Base-by-base conservation (phyloP, 2,888 invertebrate genomes). In the Gerosis bhagava region DNA sequence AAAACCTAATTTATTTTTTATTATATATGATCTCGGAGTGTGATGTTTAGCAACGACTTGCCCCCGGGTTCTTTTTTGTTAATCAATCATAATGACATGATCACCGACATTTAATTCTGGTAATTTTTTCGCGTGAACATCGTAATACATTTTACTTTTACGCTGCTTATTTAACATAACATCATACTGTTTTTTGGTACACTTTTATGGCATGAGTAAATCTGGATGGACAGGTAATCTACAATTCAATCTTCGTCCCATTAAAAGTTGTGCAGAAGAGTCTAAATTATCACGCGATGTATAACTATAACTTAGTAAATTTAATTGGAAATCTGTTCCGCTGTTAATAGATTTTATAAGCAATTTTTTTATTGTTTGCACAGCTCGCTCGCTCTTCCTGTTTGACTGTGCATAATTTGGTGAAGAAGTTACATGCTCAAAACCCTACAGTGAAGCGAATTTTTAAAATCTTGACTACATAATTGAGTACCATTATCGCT, bases 301-400 rank as follows among this genome's bases (percentile, higher is more conserved):
- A 13, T 48, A 24, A 5, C 56, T 49, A 36, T 41, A 56, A 34
- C 50, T 56, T 3, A 59, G 8, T 11, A 57, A 40, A 2, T 39
- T 25, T 5, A 55, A 15, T 8, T 53, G 22, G 35, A 51, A 52
- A 19, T 59, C 56, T 10, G 29, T 26, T 5, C 41, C 40, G 5
- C 40, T 43, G 2, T 43, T 25, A 8, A 50, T 16, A 5, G 45
- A 52, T 50, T 59, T 57, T 16, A 26, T 52, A 5, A 56, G 16
- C 1, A 57, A 5, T 6, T 50, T 50, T 51, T 62, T 60, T 7
- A 61, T 12, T 2, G 55, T 60, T 10, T 52, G 52, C 5, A 62
- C 57, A 1, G 54, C 43, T 6, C 56, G 24, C 24, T 62, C 58
- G 5, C 47, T 51, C 5, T 50, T 48, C 0, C 60, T 59, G n/a